Evolutionary conservation across 37 sponge, comb jelly and placozoan species (phyloP), one percentile per base, ranked within the genome.

Genomic region (Oopsacas minuta): DNA sequence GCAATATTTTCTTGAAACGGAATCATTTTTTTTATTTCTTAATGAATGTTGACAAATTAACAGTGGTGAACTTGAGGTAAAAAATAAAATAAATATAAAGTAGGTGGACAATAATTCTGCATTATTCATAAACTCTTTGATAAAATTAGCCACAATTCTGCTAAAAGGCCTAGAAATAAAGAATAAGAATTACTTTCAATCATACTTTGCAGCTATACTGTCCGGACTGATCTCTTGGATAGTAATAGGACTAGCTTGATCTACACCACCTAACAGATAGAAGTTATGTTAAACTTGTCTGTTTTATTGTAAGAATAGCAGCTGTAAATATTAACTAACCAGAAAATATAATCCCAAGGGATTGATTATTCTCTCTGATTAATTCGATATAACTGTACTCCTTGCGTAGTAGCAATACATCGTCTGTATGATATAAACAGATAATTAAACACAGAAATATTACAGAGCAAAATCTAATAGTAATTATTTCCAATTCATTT

Each of bases 151-250:
- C 15, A 42, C 8, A 42, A 42, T 15, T 15, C 49, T 8, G 49
- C 28, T 61, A 12, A 61, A 32, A 10, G 5, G 22, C 22, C 22
- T 61, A 61, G 22, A 12, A 61, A 61, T 61, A 61, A 61, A 12
- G 75, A n/a, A 61, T 10, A 12, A 61, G 20, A 61, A 61, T 61
- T 61, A 61, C 75, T 61, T 61, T 61, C 75, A 61, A 25, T 61
- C 75, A 34, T 61, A 61, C 75, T 61, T 61, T 25, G 75, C 75
- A 61, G 75, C 75, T 10, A 61, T 61, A 61, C 75, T 61, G 75
- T 61, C 75, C 75, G 75, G 75, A 12, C 75, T 61, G 5, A 61
- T 61, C 75, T 61, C 75, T 34, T 61, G 75, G 30, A 61, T 61
- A 12, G 22, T 61, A 34, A 61, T n/a, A 61, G 28, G 20, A 34